Percentiles rank a stretch among this genome's conserved stretches.
phyloP scores from a whole-genome alignment of 2,113 vertebrate genomes.

The Speoplatyrhinus poulsoni region DNA sequence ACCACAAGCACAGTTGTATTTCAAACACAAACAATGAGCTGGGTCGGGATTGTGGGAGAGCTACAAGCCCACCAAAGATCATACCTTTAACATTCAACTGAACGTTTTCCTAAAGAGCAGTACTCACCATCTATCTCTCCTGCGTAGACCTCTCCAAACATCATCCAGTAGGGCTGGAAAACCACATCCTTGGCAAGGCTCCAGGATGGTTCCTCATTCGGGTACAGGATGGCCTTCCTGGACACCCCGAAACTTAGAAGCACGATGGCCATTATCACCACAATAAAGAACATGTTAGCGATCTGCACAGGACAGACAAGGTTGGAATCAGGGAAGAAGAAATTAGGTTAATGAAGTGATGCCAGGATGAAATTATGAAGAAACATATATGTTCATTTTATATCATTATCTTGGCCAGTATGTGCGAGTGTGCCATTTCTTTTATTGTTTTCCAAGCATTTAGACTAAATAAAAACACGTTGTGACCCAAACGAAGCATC shows the following conservation, averaged over 20 bases:
- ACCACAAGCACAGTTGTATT: too few relatives aligned
- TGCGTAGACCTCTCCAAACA: slow-evolving; percentile 96
- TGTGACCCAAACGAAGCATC: not conserved
- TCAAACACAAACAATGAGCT: too few relatives aligned
- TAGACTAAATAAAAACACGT: too few relatives aligned
- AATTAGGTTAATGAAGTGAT: too few relatives aligned
- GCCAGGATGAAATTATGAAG: too few relatives aligned
- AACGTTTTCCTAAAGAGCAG: not conserved
- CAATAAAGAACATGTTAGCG: slow-evolving; percentile 97
- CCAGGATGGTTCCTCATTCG: slow-evolving; percentile 88
- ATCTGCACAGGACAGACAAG: slow-evolving; percentile 73
- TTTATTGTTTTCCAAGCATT: too few relatives aligned
- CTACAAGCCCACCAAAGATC: too few relatives aligned
- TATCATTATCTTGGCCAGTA: too few relatives aligned
- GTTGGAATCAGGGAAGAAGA: too few relatives aligned
- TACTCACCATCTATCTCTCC: slow-evolving; percentile 85
- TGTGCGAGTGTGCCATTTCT: too few relatives aligned
- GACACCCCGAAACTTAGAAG: slow-evolving; percentile 93
- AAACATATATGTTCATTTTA: too few relatives aligned
- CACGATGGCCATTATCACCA: slow-evolving; percentile 96
- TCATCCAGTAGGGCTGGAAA: slow-evolving; percentile 98
- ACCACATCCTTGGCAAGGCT: slow-evolving; percentile 86
- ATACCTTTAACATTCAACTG: not conserved
- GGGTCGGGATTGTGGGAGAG: too few relatives aligned
- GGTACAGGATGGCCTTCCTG: slow-evolving; percentile 92